Conservation (phyloP, 2,797 vertebrate species). For the Acanthopagrus latus region DNA sequence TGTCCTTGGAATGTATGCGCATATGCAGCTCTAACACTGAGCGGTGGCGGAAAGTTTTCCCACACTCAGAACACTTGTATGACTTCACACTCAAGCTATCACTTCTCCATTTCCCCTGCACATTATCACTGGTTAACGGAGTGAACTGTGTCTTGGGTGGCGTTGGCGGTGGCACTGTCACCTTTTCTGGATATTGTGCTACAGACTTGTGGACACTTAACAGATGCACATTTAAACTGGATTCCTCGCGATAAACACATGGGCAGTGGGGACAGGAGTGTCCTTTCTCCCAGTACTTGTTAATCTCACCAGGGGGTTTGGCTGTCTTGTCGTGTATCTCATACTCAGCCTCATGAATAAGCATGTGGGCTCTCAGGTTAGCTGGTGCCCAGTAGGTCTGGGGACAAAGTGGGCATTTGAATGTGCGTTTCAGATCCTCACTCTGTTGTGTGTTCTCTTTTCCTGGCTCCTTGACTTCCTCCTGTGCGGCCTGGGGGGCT, state of each 20-base stretch:
- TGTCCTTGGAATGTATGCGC: conserved; percentile 88
- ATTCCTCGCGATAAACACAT: conserved; percentile 77
- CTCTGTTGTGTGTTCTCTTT: conserved; percentile 79
- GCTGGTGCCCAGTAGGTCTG: conserved; percentile 73
- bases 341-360: conserved; percentile 83
- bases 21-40: conserved; percentile 88
- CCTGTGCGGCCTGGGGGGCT: conserved; percentile 33
- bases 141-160: conserved; percentile 50
- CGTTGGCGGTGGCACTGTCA: conserved; percentile 7
- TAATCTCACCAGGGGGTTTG: conserved; percentile 46
- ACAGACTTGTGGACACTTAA: conserved; percentile 77
- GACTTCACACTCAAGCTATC: conserved; percentile 74
- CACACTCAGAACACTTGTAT: conserved; percentile 85
- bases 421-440: conserved; percentile 67
- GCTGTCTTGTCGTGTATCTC: conserved; percentile 73
- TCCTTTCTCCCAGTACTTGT: conserved; percentile 70
- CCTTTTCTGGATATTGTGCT: conserved; percentile 67
- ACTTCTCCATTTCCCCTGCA: conserved; percentile 61
- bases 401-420: conserved; percentile 85
- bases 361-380: conserved; percentile 84
- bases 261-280: conserved; percentile 83
- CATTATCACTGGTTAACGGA: conserved; percentile 55
- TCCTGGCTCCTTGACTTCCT: conserved; percentile 45
- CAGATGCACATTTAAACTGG: conserved; percentile 78
- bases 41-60: conserved; percentile 85